Conservation (phyloP, 2,888 invertebrate species). For the Eupeodes luniger region DNA sequence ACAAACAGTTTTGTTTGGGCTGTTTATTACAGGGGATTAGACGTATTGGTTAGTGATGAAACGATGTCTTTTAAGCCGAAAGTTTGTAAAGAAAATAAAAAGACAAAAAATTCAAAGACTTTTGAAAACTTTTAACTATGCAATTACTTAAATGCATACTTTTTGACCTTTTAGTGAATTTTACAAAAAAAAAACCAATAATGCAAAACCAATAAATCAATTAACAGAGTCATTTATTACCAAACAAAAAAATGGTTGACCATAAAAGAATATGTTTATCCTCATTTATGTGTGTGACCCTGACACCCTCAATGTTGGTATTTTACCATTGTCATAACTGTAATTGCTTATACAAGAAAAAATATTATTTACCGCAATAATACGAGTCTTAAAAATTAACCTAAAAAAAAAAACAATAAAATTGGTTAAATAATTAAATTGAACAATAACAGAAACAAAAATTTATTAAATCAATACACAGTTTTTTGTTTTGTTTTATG, state of each 20-base stretch:
- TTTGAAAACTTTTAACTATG: background rate
- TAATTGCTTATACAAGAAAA: slow-evolving; percentile 21
- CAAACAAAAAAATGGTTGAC: background rate
- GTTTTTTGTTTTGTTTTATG: background rate
- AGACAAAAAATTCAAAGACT: background rate
- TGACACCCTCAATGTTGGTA: slow-evolving; percentile 7
- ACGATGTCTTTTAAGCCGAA: no score
- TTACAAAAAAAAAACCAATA: no score
- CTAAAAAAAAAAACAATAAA: background rate
- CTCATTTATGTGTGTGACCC: slow-evolving; percentile 11
- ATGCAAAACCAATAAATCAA: background rate
- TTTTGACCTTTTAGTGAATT: background rate
- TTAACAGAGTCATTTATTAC: background rate
- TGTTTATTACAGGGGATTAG: background rate
- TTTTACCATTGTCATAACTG: slow-evolving; percentile 31
- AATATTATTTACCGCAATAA: slow-evolving; percentile 20
- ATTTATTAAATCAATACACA: slow-evolving; percentile 1
- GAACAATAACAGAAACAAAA: background rate
- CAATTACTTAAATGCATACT: background rate
- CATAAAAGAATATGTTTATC: slow-evolving; percentile 27
- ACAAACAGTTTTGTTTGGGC: no score
- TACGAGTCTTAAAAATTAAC: slow-evolving; percentile 1
- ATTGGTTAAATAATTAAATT: slow-evolving; percentile 1
- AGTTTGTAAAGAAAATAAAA: background rate
- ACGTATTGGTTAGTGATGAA: no score